These are phyloP conservation scores for Amphimedon queenslandica DNA, from an alignment of 37 sponge, comb jelly and placozoan genomes.

Conservation along the genomic window DNA sequence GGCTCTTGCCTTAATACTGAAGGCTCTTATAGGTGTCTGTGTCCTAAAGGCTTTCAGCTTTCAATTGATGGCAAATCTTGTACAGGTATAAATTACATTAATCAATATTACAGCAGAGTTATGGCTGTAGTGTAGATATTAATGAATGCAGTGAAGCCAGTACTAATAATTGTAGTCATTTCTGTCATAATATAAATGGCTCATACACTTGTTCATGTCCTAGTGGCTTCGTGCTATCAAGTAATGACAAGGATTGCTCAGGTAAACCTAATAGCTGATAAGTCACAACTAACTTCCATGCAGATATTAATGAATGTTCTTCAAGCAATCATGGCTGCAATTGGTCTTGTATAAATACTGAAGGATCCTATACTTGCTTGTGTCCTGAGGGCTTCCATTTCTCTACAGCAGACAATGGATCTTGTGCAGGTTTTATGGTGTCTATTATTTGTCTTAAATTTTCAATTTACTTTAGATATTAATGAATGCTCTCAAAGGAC, in stretches of 20 bases:
- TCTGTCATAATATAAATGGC: slow-evolving; percentile 10
- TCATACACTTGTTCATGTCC: slow-evolving; percentile 23
- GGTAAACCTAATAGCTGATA: no score
- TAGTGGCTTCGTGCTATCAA: slow-evolving; percentile 5
- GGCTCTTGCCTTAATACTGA: slow-evolving; percentile 29
- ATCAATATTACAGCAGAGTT: no score
- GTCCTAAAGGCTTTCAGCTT: slow-evolving; percentile 22
- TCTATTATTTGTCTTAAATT: background rate
- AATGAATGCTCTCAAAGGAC: slow-evolving; percentile 19
- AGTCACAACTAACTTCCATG: no score
- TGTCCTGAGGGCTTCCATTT: background rate
- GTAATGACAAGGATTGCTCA: no score
- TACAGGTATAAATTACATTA: background rate
- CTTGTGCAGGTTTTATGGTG: background rate
- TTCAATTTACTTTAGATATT: slow-evolving; percentile 6
- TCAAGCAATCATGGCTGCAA: slow-evolving; percentile 1
- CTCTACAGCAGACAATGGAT: background rate
- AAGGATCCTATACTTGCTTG: slow-evolving; percentile 38
- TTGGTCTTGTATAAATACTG: slow-evolving; percentile 35
- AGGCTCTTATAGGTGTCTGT: slow-evolving; percentile 32
- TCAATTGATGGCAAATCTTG: background rate
- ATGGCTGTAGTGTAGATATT: slow-evolving; percentile 7
- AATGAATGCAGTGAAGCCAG: slow-evolving; percentile 18
- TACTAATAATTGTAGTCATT: slow-evolving; percentile 24
- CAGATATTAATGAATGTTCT: slow-evolving; percentile 16